Conservation (phyloP, 1,140 invertebrate species). For the Sycophaga agraensis region DNA sequence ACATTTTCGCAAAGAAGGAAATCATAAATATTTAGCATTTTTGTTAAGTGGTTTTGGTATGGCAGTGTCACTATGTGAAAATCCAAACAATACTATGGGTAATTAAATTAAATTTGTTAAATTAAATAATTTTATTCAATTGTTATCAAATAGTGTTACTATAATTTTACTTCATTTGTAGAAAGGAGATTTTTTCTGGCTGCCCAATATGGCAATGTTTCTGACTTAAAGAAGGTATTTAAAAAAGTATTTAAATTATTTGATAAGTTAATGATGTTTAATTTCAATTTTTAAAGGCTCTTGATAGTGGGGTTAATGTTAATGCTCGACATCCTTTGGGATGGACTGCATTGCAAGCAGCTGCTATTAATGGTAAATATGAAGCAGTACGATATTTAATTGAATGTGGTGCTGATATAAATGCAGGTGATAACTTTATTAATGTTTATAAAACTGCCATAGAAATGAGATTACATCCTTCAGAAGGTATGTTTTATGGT, state of each 20-base stretch:
- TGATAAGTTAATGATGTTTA: neutral
- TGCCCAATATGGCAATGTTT: slow-evolving; percentile 64
- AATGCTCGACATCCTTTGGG: slow-evolving; percentile 73
- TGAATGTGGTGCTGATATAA: slow-evolving; percentile 75
- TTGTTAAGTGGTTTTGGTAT: slow-evolving; percentile 38
- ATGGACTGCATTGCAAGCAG: slow-evolving; percentile 85
- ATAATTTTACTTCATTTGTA: slow-evolving; percentile 40
- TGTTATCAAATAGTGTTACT: neutral
- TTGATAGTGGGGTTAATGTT: slow-evolving; percentile 57
- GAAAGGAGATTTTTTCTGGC: slow-evolving; percentile 66
- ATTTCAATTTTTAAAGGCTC: slow-evolving; percentile 32
- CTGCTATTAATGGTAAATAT: slow-evolving; percentile 74
- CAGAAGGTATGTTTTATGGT: slow-evolving; percentile 61
- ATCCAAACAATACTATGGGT: slow-evolving; percentile 37
- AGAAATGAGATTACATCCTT: slow-evolving; percentile 60
- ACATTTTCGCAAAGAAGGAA: neutral
- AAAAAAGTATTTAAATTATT: neutral
- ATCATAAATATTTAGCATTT: slow-evolving; percentile 28
- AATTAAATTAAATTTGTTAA: slow-evolving; percentile 6
- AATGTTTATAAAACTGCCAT: slow-evolving; percentile 68
- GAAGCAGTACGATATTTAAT: slow-evolving; percentile 71
- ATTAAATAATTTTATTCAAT: slow-evolving; percentile 5
- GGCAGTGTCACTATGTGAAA: slow-evolving; percentile 34
- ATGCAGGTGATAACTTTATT: slow-evolving; percentile 78
- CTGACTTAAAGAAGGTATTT: slow-evolving; percentile 63